Evolutionary conservation across 2,797 vertebrate species (phyloP), one percentile per base, ranked within the genome.

Genomic region (Capromys pilorides): DNA sequence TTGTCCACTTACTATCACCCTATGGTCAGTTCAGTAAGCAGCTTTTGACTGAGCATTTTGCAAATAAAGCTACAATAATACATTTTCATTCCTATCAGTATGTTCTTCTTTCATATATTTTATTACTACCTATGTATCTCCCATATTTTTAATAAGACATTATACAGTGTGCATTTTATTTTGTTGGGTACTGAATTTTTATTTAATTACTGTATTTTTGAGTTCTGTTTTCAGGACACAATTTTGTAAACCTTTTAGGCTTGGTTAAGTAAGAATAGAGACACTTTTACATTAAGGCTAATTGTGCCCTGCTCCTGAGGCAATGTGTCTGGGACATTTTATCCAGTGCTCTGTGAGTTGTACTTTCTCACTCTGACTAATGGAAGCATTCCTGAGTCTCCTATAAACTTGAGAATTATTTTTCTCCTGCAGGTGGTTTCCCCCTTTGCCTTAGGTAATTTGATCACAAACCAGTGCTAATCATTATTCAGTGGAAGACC

Each of bases 91-190:
- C 33, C 12, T 61, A n/a, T 39, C n/a, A 14, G 21, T 57, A 33
- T 79, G 19, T 18, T 57, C 28, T 36, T 54, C n/a, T n/a, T 9
- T 57, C 19, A 22, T 54, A 79, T 79, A 54, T 54, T 79, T 79
- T 57, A 31, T n/a, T 79, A n/a, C 31, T 78, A 78, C 45, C 28
- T 45, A 5, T 78, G 13, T 78, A 78, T 19, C 16, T 51, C 75
- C 45, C 28, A 31, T 49, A 41, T 78, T 73, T 95, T 94, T 94
- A 78, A 90, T 83, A 87, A 80, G 41, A 77, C 94, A 18, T 12
- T 86, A 78, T 54, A 67, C 10, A 77, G 66, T 89, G 57, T 83
- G 24, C 62, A 69, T 66, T 90, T 86, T 92, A 88, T 31, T 80
- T 41, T 90, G 5, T 90, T 45, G 64, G n/a, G 49, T 94, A 28